A percentile compares a stretch with the other conserved stretches of the same genome.
Evolutionary conservation across 2,113 vertebrate species (phyloP).

Genomic region (Tympanuchus pallidicinctus): DNA sequence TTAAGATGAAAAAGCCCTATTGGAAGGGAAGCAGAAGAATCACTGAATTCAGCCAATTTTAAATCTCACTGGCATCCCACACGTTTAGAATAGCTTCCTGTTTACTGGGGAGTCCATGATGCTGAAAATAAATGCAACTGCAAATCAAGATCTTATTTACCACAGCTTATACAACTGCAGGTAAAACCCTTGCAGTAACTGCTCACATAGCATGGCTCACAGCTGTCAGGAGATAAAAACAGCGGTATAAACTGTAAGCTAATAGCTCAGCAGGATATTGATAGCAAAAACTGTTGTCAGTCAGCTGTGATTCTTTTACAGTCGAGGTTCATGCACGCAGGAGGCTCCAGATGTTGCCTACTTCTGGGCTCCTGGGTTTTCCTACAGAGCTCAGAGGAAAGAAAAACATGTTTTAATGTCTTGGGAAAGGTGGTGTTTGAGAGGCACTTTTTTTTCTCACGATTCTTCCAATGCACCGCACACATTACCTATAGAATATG

Average conservation of each 20-base stretch:
- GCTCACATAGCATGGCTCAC: not conserved
- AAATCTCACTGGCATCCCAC: not conserved
- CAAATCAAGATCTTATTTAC: not conserved
- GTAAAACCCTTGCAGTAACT: not conserved
- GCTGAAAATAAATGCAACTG: not conserved
- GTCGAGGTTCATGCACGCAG: accelerated
- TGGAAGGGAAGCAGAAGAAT: not conserved
- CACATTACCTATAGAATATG: not conserved
- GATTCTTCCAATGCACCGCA: not conserved
- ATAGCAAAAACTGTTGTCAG: not conserved
- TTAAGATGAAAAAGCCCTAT: not conserved
- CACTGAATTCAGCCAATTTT: not conserved
- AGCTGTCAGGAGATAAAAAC: not conserved
- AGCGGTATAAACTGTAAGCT: not conserved
- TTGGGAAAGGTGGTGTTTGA: not conserved
- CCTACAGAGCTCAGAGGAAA: not conserved
- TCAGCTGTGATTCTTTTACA: not conserved
- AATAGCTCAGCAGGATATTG: not conserved
- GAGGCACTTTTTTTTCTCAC: not conserved
- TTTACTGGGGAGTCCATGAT: not conserved
- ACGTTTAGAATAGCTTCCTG: not conserved
- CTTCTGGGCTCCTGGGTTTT: not conserved
- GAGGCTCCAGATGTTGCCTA: not conserved
- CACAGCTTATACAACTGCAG: not conserved
- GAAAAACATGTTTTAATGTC: not conserved